A percentile compares a stretch with the other conserved stretches of the same genome.
Evolutionary conservation across 2,888 invertebrate species (phyloP).

Genomic region (Trichopoda pennipes): DNA sequence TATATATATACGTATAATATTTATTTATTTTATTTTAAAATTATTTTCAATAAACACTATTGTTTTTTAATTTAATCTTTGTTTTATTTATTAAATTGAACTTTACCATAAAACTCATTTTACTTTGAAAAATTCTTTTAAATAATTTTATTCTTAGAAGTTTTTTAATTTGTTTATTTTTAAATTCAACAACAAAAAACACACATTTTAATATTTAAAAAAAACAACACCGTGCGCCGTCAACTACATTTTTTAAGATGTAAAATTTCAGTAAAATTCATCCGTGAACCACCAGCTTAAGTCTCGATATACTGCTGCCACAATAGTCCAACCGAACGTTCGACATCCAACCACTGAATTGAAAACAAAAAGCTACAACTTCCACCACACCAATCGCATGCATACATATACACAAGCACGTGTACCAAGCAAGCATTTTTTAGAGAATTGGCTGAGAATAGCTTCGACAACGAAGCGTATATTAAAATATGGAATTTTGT

Average conservation of each 20-base stretch:
- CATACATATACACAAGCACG: too few species aligned
- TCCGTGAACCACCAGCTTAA: constrained; percentile 57
- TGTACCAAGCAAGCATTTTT: too few species aligned
- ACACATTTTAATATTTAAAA: background rate
- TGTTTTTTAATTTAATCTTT: background rate
- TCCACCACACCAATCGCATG: constrained; percentile 14
- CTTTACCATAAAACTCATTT: constrained; percentile 42
- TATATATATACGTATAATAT: too few species aligned
- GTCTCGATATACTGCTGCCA: constrained; percentile 54
- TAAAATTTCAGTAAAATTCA: constrained; percentile 37
- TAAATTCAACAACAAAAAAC: constrained; percentile 18
- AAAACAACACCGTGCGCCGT: constrained; percentile 46
- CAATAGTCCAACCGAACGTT: constrained; percentile 42
- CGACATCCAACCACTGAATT: constrained; percentile 45
- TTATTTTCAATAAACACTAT: background rate
- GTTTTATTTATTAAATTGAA: background rate
- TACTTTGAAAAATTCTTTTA: constrained; percentile 26
- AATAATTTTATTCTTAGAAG: constrained; percentile 3
- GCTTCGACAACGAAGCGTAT: too few species aligned
- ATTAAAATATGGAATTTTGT: too few species aligned
- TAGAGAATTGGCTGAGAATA: too few species aligned
- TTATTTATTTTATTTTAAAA: constrained; percentile 8
- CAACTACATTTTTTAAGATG: constrained; percentile 29
- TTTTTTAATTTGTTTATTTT: constrained; percentile 10
- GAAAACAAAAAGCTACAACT: constrained; percentile 36